Percentiles rank a stretch among this genome's conserved stretches.
Evolutionary conservation across 2,113 vertebrate genomes (phyloP).

Genomic region (Dermatemys mawii): DNA sequence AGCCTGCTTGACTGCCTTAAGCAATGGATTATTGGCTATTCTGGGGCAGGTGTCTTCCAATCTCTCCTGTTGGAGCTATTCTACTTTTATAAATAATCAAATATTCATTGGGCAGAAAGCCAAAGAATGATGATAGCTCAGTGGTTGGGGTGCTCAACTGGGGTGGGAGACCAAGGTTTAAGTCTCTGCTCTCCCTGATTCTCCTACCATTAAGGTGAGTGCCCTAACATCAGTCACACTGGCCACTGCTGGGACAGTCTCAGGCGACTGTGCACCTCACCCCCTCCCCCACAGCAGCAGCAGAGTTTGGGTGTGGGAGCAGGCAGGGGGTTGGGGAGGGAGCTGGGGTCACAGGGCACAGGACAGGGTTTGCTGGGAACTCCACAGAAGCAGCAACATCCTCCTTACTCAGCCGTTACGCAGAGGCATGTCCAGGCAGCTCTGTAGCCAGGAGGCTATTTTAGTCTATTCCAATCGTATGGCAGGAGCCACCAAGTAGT

Average conservation of each 20-base stretch:
- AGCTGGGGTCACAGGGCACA: too few relatives aligned
- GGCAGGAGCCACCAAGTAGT: not conserved
- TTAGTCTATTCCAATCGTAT: not conserved
- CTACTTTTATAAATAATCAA: not conserved
- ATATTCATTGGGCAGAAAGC: not conserved
- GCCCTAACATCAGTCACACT: not conserved
- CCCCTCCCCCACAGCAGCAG: too few relatives aligned
- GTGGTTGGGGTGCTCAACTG: not conserved
- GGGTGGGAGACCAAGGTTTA: not conserved
- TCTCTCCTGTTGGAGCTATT: not conserved
- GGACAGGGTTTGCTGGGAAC: too few relatives aligned
- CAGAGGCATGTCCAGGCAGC: too few relatives aligned
- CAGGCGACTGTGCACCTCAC: too few relatives aligned
- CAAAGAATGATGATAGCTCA: not conserved
- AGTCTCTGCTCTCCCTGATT: not conserved
- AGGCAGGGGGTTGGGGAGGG: too few relatives aligned
- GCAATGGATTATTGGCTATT: not conserved
- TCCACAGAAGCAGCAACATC: too few relatives aligned
- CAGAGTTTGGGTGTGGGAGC: too few relatives aligned
- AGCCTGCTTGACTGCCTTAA: not conserved
- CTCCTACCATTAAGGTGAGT: not conserved
- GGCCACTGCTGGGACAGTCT: too few relatives aligned
- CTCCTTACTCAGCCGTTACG: too few relatives aligned
- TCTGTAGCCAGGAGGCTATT: not conserved
- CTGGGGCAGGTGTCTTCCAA: not conserved